These are phyloP conservation scores for Dryoscopus gambensis DNA, from an alignment of 2,113 vertebrate genomes.

Conservation along the genomic window DNA sequence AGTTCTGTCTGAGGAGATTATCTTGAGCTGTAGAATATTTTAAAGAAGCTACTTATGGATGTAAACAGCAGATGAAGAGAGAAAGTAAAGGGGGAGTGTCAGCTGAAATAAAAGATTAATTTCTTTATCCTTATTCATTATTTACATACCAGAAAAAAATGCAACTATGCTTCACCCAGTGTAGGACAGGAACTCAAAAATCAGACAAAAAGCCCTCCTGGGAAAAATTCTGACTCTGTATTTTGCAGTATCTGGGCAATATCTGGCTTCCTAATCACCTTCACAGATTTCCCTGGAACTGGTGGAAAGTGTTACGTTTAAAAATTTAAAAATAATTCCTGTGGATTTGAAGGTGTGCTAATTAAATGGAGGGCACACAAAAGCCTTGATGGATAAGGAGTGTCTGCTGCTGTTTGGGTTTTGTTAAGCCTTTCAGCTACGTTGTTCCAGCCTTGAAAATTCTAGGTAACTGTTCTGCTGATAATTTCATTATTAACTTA, in stretches of 20 bases:
- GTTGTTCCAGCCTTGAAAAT: slow-evolving; percentile 1
- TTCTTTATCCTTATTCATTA: neutral
- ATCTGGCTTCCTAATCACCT: neutral
- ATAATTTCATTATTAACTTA: neutral
- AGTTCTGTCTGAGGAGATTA: neutral
- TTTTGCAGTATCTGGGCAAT: neutral
- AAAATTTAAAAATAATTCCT: neutral
- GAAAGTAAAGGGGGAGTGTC: neutral
- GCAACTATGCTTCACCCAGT: neutral
- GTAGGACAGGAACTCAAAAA: neutral
- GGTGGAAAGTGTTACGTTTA: neutral
- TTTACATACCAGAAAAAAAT: neutral
- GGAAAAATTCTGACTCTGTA: neutral
- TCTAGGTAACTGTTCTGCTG: neutral
- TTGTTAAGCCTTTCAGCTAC: neutral
- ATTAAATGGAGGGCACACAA: neutral
- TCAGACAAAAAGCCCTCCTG: neutral
- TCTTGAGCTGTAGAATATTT: neutral
- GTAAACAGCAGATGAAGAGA: neutral
- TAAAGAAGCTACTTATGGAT: neutral
- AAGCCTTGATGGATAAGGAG: neutral
- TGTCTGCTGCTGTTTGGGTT: neutral
- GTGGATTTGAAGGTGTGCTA: neutral
- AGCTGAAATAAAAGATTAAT: neutral
- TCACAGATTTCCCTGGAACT: neutral